Evolutionary conservation across 2,797 vertebrate genomes (phyloP), one percentile per base, ranked within the genome.

Genomic region (Halcyon smyrnensis): DNA sequence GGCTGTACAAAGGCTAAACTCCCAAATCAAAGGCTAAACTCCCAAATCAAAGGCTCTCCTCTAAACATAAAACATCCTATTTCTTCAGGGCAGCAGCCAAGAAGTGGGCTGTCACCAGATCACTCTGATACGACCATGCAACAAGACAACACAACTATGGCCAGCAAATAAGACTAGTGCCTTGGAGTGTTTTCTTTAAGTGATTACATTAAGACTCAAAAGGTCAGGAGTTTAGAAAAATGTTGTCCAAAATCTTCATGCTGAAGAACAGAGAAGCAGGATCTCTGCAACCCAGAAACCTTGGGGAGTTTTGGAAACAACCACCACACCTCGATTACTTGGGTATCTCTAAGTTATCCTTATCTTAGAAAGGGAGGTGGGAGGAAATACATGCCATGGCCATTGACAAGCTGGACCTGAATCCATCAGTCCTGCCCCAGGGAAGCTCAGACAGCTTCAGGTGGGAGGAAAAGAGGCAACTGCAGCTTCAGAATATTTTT

Each of bases 21-120:
- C 73, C 76, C 46, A 79, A 71, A 94, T 78, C 90, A 87, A 96
- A 93, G 79, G 59, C 48, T 85, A 23, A 46, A 30, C 41, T 78
- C 73, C 76, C 53, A 82, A 73, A 93, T 79, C 90, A 87, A 96
- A 93, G 80, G 60, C 45, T 85, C 8, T 56, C 48, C 48, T 37
- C 18, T 12, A 27, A 74, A 45, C 50, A 74, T 7, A 56, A 94
- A 74, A 3, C 50, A 57, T 15, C 62, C 51, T 2, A 0, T 68
- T 93, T 45, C 57, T 62, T 36, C 60, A 13, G 32, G 46, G 70
- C 32, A 37, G 17, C 6, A 9, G 41, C 71, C 88, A 85, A 54
- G 60, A n/a, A 67, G 43, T 7, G 24, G 25, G 28, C 56, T 93
- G 32, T 16, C 36, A 56, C 24, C 77, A 77, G 75, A 68, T 63